phyloP scores from a whole-genome alignment of 92 coral and sea anemone genomes.

The Bergia sp. region DNA sequence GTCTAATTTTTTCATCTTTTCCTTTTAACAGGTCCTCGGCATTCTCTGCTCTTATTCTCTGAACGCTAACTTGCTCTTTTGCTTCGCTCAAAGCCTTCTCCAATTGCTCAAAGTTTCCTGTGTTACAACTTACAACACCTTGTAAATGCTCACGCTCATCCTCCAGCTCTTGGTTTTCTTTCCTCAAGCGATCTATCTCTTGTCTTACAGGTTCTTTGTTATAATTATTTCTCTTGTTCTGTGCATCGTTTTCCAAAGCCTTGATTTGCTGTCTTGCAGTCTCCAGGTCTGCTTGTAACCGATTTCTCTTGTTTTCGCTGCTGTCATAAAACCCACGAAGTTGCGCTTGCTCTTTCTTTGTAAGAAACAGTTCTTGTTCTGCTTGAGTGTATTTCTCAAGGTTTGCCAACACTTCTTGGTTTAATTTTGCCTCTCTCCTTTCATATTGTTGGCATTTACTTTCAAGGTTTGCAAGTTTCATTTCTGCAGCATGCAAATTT shows the following conservation, averaged over 20 bases:
- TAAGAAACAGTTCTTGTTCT: slow-evolving; percentile 73
- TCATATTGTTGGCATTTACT: slow-evolving; percentile 60
- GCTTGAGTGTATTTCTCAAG: slow-evolving; percentile 79
- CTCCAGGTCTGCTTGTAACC: slow-evolving; percentile 62
- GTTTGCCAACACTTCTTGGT: slow-evolving; percentile 67
- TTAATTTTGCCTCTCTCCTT: slow-evolving; percentile 63
- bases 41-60: slow-evolving; percentile 67
- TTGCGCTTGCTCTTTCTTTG: slow-evolving; percentile 76
- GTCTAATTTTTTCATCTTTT: slow-evolving; percentile 78
- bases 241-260: slow-evolving; percentile 57
- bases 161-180: slow-evolving; percentile 55
- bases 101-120: slow-evolving; percentile 56
- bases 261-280: slow-evolving; percentile 48
- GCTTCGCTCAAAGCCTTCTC: slow-evolving; percentile 66
- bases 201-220: slow-evolving; percentile 29
- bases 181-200: slow-evolving; percentile 23
- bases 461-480: slow-evolving; percentile 60
- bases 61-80: slow-evolving; percentile 73
- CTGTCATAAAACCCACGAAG: slow-evolving; percentile 77
- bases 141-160: slow-evolving; percentile 53
- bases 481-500: slow-evolving; percentile 54
- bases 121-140: slow-evolving; percentile 51
- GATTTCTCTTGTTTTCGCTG: slow-evolving; percentile 62
- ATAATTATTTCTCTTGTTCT: not conserved
- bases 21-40: slow-evolving; percentile 67